phyloP scores from a whole-genome alignment of 2,113 vertebrate species.

The Electrona antarctica region DNA sequence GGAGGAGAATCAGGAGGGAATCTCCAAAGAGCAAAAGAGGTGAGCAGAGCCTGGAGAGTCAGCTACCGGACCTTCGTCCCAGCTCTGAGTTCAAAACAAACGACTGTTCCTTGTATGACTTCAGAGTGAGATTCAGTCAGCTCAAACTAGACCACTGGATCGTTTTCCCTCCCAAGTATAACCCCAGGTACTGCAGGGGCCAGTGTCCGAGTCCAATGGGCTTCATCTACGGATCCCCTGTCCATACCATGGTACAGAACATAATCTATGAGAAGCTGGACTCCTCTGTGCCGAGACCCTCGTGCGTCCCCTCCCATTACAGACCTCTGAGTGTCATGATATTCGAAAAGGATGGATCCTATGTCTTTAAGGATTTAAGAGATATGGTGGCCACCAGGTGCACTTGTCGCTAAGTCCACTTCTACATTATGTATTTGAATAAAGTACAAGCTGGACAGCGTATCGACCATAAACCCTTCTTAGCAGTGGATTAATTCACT shows the following conservation, averaged over 20 bases:
- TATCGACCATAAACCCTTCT: constrained; percentile 14
- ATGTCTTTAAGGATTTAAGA: constrained; percentile 91
- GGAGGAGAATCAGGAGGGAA: constrained; percentile 73
- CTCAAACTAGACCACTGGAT: constrained; percentile 94
- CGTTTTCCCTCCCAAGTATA: constrained; percentile 90
- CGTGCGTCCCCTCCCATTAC: constrained; percentile 91
- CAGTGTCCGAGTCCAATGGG: constrained; percentile 84
- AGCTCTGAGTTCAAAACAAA: constrained; percentile 79
- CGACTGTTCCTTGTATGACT: constrained; percentile 90
- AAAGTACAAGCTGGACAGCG: constrained; percentile 33
- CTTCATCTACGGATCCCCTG: constrained; percentile 90
- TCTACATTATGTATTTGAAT: constrained; percentile 17
- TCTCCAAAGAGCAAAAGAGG: constrained; percentile 42
- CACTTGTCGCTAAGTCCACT: constrained; percentile 85
- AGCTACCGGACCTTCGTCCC: constrained; percentile 78
- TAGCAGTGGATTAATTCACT: not conserved
- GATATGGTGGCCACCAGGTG: constrained; percentile 95
- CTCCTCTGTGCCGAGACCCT: constrained; percentile 84
- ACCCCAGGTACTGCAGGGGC: constrained; percentile 92
- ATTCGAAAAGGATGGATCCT: constrained; percentile 89
- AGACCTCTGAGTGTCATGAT: constrained; percentile 90
- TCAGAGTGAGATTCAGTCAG: constrained; percentile 89
- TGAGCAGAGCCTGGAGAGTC: constrained; percentile 48
- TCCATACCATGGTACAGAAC: constrained; percentile 94
- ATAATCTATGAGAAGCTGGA: constrained; percentile 91